Base-by-base conservation (phyloP, 2,113 vertebrate genomes). In the Dinomys branickii region DNA sequence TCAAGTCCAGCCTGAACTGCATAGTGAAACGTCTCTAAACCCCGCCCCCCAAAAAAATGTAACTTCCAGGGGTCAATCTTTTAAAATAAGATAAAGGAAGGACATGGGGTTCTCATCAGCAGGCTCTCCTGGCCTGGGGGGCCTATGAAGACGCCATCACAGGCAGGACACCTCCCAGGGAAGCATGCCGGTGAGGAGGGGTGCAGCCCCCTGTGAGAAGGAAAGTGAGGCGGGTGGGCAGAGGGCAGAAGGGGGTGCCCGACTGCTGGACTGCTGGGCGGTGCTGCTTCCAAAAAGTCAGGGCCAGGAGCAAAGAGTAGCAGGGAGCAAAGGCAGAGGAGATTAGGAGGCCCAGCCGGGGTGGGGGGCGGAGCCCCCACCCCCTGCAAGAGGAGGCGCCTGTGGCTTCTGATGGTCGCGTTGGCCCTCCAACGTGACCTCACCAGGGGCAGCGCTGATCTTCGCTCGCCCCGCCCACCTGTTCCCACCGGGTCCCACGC, bases 101-200 rank as follows among this genome's bases (percentile, higher is more conserved):
- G n/a, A 2, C 6, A 0, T 38, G 33, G 13, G 35, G 63, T 12
- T 30, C 41, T 89, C 2, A 0, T 8, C n/a, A n/a, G n/a, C n/a
- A n/a, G n/a, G n/a, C n/a, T n/a, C n/a, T n/a, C n/a, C n/a, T n/a
- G n/a, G n/a, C n/a, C n/a, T n/a, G n/a, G n/a, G n/a, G n/a, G n/a
- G 69, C 16, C 38, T 11, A 38, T 4, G 71, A 24, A 5, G 38
- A 41, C 11, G 1, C 38, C 4, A 22, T 6, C 22, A 20, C 38
- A 1, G 69, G 69, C 4, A n/a, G 19, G 65, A 35, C 26, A 30
- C 33, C 33, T 67, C 30, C 33, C 13, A 11, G 6, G 33, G 35
- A 69, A 5, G 13, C n/a, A 7, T 35, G 17, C 4, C 33, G 11
- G 33, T 69, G 7, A 5, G 33, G 6, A 69, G 67, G 35, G 35